Evolutionary conservation across 2,113 vertebrate species (phyloP).

Genomic region (Alexandromys fortis): DNA sequence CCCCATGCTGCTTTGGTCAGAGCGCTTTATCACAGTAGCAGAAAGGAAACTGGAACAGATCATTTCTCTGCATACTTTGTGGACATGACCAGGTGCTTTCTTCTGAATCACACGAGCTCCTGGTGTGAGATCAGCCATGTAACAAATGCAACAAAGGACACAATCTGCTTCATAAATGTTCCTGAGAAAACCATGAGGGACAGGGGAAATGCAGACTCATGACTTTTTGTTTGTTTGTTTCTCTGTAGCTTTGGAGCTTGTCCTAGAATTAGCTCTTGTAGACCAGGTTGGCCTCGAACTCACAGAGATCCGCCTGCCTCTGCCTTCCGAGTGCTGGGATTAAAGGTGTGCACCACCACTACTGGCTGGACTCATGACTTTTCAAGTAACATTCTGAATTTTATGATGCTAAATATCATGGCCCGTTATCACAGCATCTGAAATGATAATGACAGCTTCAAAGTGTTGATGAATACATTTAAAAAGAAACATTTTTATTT

Average conservation of each 20-base stretch:
- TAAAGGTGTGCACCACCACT: no score
- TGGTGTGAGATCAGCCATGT: neutral
- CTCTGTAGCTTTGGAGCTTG: no score
- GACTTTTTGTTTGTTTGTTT: neutral
- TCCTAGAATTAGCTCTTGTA: no score
- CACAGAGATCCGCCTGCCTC: no score
- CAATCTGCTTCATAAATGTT: neutral
- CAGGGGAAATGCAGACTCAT: neutral
- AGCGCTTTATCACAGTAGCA: neutral
- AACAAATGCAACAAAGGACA: neutral
- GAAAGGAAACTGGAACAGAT: neutral
- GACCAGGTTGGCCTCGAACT: no score
- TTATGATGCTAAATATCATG: constrained; percentile 11
- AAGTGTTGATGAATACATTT: neutral
- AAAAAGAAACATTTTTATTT: constrained; percentile 48
- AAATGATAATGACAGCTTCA: neutral
- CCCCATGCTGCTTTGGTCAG: no score
- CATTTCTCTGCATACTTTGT: neutral
- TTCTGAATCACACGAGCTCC: neutral
- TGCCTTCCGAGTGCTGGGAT: no score
- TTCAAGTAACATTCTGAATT: neutral
- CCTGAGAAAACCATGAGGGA: neutral
- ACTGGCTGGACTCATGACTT: neutral
- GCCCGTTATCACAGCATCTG: constrained; percentile 4
- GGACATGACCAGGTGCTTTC: neutral